Evolutionary conservation across 2,888 invertebrate species (phyloP).

Genomic region (Trisateles emortualis): DNA sequence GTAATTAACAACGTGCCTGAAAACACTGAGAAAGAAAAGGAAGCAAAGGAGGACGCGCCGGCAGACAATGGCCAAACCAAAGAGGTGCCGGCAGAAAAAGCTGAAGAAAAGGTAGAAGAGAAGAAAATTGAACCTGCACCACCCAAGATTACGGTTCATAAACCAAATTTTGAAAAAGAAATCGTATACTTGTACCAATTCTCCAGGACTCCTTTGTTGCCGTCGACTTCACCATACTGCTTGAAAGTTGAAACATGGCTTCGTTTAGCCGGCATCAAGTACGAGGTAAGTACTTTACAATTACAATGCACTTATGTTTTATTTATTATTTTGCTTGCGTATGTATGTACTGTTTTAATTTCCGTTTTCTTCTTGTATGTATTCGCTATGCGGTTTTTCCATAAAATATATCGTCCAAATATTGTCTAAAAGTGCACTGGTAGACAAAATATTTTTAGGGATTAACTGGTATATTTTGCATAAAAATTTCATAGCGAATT

Average conservation of each 20-base stretch:
- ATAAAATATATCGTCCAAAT: background rate
- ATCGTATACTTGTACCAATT: constrained; percentile 98
- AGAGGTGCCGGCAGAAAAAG: constrained; percentile 78
- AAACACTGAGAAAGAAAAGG: constrained; percentile 88
- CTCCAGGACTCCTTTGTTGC: constrained; percentile 95
- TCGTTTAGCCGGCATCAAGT: constrained; percentile 95
- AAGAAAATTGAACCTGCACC: constrained; percentile 89
- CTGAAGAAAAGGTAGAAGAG: constrained; percentile 79
- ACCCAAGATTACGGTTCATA: constrained; percentile 94
- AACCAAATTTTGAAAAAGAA: constrained; percentile 96
- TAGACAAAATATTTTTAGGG: background rate
- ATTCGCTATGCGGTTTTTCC: constrained; percentile 29
- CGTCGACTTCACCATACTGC: constrained; percentile 96
- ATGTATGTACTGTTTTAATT: constrained; percentile 6
- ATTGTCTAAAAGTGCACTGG: background rate
- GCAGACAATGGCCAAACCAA: constrained; percentile 81
- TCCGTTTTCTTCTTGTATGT: constrained; percentile 19
- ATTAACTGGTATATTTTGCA: background rate
- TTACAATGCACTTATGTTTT: constrained; percentile 11
- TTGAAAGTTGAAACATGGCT: constrained; percentile 99
- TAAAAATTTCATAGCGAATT: constrained; percentile 18
- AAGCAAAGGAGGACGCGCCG: constrained; percentile 84
- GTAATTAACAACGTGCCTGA: constrained; percentile 90
- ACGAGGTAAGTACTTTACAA: constrained; percentile 91
- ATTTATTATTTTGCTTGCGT: constrained; percentile 43